Conservation (phyloP, 2,797 vertebrate genomes). For the Dermochelys coriacea region DNA sequence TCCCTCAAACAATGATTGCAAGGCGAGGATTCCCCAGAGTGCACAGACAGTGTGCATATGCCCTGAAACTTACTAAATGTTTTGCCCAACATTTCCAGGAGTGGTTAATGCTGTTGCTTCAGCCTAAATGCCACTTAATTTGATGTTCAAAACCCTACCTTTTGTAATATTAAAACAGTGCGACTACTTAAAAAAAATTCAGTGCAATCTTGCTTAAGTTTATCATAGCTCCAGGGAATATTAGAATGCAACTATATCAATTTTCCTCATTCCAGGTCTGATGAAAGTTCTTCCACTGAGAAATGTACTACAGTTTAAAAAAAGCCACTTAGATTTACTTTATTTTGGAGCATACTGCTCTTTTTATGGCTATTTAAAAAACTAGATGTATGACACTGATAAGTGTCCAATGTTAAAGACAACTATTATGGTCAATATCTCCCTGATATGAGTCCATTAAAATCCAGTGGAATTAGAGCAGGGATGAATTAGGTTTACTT, state of each 20-base stretch:
- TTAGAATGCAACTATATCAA: not conserved
- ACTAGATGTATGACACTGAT: not conserved
- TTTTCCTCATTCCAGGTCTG: not conserved
- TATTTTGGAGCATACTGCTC: conserved; percentile 41
- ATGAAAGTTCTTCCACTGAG: not conserved
- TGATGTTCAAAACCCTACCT: not conserved
- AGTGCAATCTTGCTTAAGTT: conserved; percentile 28
- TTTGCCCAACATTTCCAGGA: conserved; percentile 15
- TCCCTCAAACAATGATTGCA: not conserved
- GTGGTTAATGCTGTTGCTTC: not conserved
- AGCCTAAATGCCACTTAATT: conserved; percentile 19
- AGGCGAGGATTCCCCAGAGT: conserved; percentile 30
- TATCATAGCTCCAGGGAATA: conserved; percentile 29
- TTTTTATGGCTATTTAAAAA: not conserved
- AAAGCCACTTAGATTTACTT: not conserved
- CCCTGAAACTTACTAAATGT: not conserved
- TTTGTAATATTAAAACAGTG: not conserved
- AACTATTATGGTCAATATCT: not conserved
- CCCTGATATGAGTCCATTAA: not conserved
- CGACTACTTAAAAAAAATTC: conserved; percentile 29
- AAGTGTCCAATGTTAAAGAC: not conserved
- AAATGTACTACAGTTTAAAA: not conserved
- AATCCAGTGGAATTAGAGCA: not conserved
- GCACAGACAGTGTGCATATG: not conserved
- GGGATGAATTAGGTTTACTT: not conserved